Base-by-base conservation (phyloP, 1,140 invertebrate genomes). In the Phymastichus coffea region DNA sequence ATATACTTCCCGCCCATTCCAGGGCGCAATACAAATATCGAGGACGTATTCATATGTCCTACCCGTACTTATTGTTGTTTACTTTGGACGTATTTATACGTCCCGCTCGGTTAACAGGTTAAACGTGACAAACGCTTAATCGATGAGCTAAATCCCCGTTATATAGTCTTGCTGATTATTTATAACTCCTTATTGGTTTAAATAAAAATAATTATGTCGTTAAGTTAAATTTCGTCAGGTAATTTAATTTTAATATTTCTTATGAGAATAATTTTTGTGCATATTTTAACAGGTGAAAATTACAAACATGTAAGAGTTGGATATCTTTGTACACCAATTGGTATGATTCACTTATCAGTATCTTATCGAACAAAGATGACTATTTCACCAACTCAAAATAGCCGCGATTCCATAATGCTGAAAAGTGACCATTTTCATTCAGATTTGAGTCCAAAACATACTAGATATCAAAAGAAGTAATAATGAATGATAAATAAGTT, bases 401-500 rank as follows among this genome's bases (percentile, higher is more conserved):
- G 83, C 40, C 84, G 84, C 53, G 86, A 88, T 59, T 83, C 87
- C 3, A 88, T 94, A 46, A 87, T 95, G 83, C 72, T 95, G 2
- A 95, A 95, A 71, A 94, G 93, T 74, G 92, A 95, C 80, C 92
- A 96, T 76, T 95, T 95, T 76, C 85, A 86, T 66, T 82, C 86
- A 3, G 90, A 90, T 76, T 77, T 86, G 60, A 92, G 89, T 80
- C 87, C 87, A 19, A 85, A 84, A 65, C 84, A 86, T 67, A 76
- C 79, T 40, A 83, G 82, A 65, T 86, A 84, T 73, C 79, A 83
- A 54, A 82, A 86, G 66, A 80, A 76, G 86, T 87, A 69, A 78
- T 79, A 37, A 46, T 46, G 28, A 47, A 55, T 60, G 15, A 28
- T 40, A 41, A n/a, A n/a, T n/a, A n/a, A n/a, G n/a, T n/a, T n/a